Conservation (phyloP, 2,888 invertebrate genomes). For the Tipula helvola region DNA sequence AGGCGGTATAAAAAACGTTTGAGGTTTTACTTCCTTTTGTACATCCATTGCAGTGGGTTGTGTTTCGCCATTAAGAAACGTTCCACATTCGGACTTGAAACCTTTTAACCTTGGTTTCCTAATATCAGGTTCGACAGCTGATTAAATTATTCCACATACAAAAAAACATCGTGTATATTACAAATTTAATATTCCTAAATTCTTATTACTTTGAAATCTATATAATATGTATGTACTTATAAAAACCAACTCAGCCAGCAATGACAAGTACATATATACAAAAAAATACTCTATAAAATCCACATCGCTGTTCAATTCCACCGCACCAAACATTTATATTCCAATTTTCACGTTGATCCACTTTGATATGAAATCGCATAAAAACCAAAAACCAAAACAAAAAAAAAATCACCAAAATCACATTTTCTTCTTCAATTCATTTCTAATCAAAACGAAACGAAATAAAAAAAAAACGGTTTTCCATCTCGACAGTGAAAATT, state of each 20-base stretch:
- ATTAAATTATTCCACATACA: background rate
- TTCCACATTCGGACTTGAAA: too few species aligned
- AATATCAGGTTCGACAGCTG: too few species aligned
- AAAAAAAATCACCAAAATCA: background rate
- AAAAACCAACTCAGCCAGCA: background rate
- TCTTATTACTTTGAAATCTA: background rate
- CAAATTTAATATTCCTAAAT: background rate
- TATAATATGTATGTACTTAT: background rate
- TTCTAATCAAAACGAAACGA: background rate
- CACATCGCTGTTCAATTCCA: background rate
- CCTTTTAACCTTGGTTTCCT: too few species aligned
- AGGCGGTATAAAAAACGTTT: too few species aligned
- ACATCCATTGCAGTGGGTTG: too few species aligned
- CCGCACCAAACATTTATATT: background rate
- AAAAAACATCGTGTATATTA: background rate
- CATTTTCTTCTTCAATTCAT: background rate
- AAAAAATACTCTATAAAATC: background rate
- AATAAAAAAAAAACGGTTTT: background rate
- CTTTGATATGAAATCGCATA: background rate
- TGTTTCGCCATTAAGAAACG: too few species aligned
- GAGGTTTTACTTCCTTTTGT: too few species aligned
- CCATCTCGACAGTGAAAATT: background rate
- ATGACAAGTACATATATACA: background rate
- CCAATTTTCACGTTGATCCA: conserved; percentile 4
- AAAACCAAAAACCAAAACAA: background rate